Conservation (phyloP, 2,888 invertebrate genomes). For the Microplitis manilae region DNA sequence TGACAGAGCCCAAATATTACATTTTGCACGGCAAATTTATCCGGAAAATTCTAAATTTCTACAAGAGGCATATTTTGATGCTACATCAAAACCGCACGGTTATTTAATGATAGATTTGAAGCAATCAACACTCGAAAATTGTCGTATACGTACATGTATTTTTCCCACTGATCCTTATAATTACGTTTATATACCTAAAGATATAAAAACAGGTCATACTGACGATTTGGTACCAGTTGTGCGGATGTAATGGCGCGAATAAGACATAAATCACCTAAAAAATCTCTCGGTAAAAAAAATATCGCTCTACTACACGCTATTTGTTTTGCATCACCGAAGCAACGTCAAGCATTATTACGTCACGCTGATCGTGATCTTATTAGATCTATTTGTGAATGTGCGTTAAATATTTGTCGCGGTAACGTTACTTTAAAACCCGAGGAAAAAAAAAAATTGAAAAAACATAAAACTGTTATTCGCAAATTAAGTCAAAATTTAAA, state of each 20-base stretch:
- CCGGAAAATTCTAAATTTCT: slow-evolving; percentile 46
- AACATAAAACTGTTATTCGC: not conserved
- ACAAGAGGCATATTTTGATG: slow-evolving; percentile 46
- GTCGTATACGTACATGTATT: slow-evolving; percentile 24
- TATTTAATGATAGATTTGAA: not conserved
- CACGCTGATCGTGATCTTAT: not conserved
- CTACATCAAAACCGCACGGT: slow-evolving; percentile 18
- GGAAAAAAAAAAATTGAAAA: not conserved
- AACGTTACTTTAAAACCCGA: not conserved
- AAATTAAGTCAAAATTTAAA: not conserved
- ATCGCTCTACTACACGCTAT: not conserved
- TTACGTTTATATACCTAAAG: not conserved
- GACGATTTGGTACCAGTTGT: slow-evolving; percentile 17
- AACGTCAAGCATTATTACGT: not conserved
- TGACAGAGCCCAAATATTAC: slow-evolving; percentile 43
- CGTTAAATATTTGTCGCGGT: not conserved
- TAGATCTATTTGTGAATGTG: not conserved
- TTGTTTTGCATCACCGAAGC: not conserved
- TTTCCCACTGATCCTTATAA: slow-evolving; percentile 24
- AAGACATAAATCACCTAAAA: not conserved
- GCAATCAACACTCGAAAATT: not conserved
- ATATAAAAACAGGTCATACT: no score
- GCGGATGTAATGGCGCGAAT: not conserved
- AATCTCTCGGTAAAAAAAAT: not conserved
- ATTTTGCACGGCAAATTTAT: slow-evolving; percentile 42